Evolutionary conservation across 1,140 invertebrate species (phyloP).

Genomic region (Zeugodacus cucurbitae): DNA sequence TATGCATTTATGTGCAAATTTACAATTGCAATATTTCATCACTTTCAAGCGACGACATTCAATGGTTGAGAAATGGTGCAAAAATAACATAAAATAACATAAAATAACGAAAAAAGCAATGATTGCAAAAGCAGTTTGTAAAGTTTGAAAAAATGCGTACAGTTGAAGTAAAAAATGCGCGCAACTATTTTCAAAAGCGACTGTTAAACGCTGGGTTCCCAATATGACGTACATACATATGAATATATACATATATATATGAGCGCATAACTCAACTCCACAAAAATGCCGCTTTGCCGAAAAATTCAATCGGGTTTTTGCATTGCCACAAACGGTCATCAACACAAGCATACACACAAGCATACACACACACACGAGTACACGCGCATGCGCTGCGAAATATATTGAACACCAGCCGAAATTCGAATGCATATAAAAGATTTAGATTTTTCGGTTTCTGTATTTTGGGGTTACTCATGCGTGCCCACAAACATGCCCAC

Average conservation of each 20-base stretch:
- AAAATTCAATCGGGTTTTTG: background rate
- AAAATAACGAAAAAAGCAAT: background rate
- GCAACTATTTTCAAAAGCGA: background rate
- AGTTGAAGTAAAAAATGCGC: background rate
- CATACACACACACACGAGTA: background rate
- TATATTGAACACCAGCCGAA: too few species aligned
- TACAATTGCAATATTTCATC: constrained; percentile 6
- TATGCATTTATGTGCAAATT: background rate
- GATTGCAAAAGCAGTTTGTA: constrained; percentile 11
- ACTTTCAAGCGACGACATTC: constrained; percentile 37
- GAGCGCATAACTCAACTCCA: background rate
- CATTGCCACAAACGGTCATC: background rate
- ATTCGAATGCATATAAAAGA: background rate
- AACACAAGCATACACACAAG: background rate
- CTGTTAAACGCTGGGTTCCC: background rate
- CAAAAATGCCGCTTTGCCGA: background rate
- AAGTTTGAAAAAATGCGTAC: background rate
- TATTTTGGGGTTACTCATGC: background rate
- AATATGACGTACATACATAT: background rate
- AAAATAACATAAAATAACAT: background rate
- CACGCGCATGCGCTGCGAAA: background rate
- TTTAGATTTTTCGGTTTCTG: background rate
- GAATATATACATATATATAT: background rate
- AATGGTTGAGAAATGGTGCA: background rate
- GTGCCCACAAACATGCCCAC: background rate